Evolutionary conservation across 2,113 vertebrate genomes (phyloP).

Genomic region (Thamnophis sirtalis): DNA sequence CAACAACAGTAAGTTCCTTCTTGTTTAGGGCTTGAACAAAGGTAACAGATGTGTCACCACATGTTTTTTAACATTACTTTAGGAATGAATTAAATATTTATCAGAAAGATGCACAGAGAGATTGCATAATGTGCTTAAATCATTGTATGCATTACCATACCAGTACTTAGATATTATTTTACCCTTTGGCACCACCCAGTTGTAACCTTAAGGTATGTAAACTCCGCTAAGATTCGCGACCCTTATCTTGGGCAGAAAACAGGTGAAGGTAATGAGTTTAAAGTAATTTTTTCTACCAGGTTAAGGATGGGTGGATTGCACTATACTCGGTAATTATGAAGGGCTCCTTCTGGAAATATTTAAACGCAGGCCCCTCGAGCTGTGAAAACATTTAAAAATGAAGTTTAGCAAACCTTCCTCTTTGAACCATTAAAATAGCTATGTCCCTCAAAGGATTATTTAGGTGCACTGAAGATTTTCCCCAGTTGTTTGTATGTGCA

Average conservation of each 20-base stretch:
- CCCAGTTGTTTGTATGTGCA: not conserved
- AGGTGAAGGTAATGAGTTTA: not conserved
- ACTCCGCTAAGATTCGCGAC: not conserved
- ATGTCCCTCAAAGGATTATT: not conserved
- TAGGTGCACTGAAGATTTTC: not conserved
- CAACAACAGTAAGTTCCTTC: not conserved
- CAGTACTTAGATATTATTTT: not conserved
- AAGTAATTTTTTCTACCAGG: not conserved
- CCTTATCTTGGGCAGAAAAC: not conserved
- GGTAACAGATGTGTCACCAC: not conserved
- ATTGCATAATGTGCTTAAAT: not conserved
- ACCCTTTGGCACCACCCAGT: not conserved
- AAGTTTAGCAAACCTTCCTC: not conserved
- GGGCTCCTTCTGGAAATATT: not conserved
- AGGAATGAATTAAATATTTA: not conserved
- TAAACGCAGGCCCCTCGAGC: not conserved
- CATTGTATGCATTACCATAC: not conserved
- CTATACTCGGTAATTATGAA: not conserved
- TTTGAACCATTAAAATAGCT: not conserved
- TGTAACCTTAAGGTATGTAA: not conserved
- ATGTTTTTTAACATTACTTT: not conserved
- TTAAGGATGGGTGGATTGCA: not conserved
- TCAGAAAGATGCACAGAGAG: not conserved
- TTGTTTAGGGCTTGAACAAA: not conserved
- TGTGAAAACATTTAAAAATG: not conserved